Evolutionary conservation across 35 echinoderm and acorn worm species (phyloP), one percentile per base, ranked within the genome.

Genomic region (Chiridota heheva): DNA sequence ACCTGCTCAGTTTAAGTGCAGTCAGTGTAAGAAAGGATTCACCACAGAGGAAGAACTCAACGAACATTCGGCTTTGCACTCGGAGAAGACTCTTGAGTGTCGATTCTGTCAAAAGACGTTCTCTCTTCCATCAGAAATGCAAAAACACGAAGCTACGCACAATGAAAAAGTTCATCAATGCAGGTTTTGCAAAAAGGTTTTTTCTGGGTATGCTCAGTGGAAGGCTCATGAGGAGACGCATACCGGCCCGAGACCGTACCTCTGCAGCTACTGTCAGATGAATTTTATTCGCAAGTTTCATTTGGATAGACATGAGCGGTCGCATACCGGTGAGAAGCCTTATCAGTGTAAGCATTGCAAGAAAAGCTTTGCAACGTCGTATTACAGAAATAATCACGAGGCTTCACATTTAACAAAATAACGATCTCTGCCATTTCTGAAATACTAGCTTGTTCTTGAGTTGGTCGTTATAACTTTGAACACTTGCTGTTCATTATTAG

Each of bases 311-410:
- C 83, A 86, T 25, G 56, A 86, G 31, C 70, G 70, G 28, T 40
- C 38, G 10, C 83, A 86, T 58, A 86, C 83, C 2, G 83, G 83
- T 1, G 56, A 45, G 27, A 44, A 34, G 31, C 83, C 83, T 1
- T 76, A 37, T 56, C 63, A 74, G 40, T 86, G 83, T 53, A 4
- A 31, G 17, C 56, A 86, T 44, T 86, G 83, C 27, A 58, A 60
- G 8, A 51, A 76, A 57, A 18, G 51, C 4, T 86, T 86, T 51
- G n/a, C 30, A 7, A 51, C 36, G 18, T 33, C 18, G 10, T 51
- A 42, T 30, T 51, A 30, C 56, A 22, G 70, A 42, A 74, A 42
- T 20, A 74, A 74, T 5, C 70, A 74, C 44, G 44, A 45, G 40
- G n/a, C n/a, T n/a, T n/a, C n/a, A n/a, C n/a, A n/a, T n/a, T n/a